Percentiles rank a stretch among this genome's conserved stretches.
Conservation (phyloP, 2,888 invertebrate genomes). For the Caenorhabditis sp. region DNA sequence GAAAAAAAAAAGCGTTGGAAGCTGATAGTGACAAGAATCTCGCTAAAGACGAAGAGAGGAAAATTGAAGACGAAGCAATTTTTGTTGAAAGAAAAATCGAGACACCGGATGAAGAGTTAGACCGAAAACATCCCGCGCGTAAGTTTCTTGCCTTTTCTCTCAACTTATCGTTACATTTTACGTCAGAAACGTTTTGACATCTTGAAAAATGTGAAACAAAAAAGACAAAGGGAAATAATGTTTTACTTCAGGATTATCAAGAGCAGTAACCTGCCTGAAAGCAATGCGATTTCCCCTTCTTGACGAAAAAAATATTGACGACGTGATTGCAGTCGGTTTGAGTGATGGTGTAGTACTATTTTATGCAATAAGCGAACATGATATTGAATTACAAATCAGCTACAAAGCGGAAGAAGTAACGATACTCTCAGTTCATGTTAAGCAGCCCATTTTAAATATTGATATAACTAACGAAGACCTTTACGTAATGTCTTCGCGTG, state of each 20-base stretch:
- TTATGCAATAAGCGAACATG: slow-evolving; percentile 26
- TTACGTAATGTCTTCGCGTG: slow-evolving; percentile 23
- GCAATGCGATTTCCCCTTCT: slow-evolving; percentile 16
- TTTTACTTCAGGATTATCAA: slow-evolving; percentile 9
- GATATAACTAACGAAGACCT: slow-evolving; percentile 37
- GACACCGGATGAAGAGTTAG: neutral
- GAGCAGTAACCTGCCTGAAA: slow-evolving; percentile 23
- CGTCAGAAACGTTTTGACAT: too few relatives aligned
- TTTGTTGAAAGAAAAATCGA: neutral
- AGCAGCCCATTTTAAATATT: slow-evolving; percentile 19
- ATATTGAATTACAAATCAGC: slow-evolving; percentile 4
- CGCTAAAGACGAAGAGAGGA: neutral
- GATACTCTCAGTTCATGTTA: neutral
- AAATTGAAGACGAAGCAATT: neutral
- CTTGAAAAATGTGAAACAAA: neutral
- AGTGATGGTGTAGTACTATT: slow-evolving; percentile 31
- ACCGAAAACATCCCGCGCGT: neutral
- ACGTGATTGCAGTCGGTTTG: slow-evolving; percentile 41
- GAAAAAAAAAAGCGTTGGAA: slow-evolving; percentile 25
- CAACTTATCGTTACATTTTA: too few relatives aligned
- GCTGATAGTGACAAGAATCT: neutral
- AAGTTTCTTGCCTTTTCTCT: too few relatives aligned
- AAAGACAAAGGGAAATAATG: neutral
- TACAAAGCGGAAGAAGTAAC: slow-evolving; percentile 11
- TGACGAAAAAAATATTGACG: slow-evolving; percentile 30